Evolutionary conservation across 2,888 invertebrate species (phyloP).

Genomic region (Polymixis lichenea): DNA sequence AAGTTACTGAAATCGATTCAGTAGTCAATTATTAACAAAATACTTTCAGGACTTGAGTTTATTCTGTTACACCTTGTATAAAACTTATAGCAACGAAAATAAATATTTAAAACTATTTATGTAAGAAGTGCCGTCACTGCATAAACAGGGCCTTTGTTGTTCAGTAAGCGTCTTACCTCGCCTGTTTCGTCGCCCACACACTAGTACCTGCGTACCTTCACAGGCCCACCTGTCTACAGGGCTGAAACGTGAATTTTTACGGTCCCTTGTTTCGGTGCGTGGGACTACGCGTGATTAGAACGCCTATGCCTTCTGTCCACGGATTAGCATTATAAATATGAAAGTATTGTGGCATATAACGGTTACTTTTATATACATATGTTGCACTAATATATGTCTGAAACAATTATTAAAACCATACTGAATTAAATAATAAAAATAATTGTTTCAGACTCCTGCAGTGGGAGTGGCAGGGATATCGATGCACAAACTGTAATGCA

Average conservation of each 20-base stretch:
- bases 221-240: too few relatives aligned
- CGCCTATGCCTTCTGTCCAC: conserved; percentile 11
- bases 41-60: too few relatives aligned
- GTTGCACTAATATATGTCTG: background rate
- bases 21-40: too few relatives aligned
- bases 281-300: conserved; percentile 19
- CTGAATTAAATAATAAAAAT: too few relatives aligned
- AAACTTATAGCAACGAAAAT: too few relatives aligned
- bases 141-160: conserved; percentile 23
- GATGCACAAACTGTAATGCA: too few relatives aligned
- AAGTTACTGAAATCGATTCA: too few relatives aligned
- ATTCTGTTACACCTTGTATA: too few relatives aligned
- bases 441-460: background rate
- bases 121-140: background rate
- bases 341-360: background rate
- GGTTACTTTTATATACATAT: background rate
- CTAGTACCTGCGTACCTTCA: background rate
- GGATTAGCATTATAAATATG: conserved; percentile 9
- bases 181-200: conserved; percentile 40
- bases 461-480: too few relatives aligned
- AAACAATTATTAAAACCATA: too few relatives aligned
- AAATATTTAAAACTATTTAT: conserved; percentile 16
- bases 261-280: conserved; percentile 23
- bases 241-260: conserved; percentile 37
- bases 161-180: conserved; percentile 28